Evolutionary conservation across 2,888 invertebrate genomes (phyloP).

Genomic region (Lepas anatifera): DNA sequence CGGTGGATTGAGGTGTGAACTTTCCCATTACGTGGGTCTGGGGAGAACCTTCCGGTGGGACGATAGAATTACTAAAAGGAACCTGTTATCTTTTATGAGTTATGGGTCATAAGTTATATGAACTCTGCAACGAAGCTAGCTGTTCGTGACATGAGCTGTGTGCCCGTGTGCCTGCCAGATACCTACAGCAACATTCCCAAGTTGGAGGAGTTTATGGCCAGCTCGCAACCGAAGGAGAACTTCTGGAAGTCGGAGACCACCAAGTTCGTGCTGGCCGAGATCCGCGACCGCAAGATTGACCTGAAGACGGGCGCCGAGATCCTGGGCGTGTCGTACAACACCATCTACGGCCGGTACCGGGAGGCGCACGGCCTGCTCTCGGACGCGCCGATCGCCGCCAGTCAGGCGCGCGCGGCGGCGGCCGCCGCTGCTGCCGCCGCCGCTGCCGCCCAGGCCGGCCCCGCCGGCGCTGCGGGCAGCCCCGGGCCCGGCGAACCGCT

Average conservation of each 20-base stretch:
- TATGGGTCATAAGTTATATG: too few relatives aligned
- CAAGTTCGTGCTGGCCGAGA: neutral
- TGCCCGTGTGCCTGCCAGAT: neutral
- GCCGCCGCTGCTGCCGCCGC: neutral
- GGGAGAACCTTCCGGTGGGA: too few relatives aligned
- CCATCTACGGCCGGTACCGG: slow-evolving; percentile 13
- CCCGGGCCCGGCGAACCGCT: neutral
- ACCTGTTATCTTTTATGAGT: too few relatives aligned
- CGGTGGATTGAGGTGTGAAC: too few relatives aligned
- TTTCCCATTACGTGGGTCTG: too few relatives aligned
- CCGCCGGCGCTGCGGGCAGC: neutral
- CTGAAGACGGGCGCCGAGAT: slow-evolving; percentile 16
- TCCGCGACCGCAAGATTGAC: slow-evolving; percentile 12
- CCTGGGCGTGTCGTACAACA: slow-evolving; percentile 14
- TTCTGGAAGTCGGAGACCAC: slow-evolving; percentile 8
- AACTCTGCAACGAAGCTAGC: too few relatives aligned
- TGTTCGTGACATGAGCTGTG: too few relatives aligned
- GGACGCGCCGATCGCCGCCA: neutral
- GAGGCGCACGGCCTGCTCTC: slow-evolving; percentile 13
- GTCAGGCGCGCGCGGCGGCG: neutral
- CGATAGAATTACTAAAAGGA: too few relatives aligned
- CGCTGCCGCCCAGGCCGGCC: neutral
- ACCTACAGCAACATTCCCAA: neutral
- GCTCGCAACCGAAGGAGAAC: neutral
- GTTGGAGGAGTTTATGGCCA: neutral